A percentile compares a stretch with the other conserved stretches of the same genome.
Evolutionary conservation across 2,113 vertebrate species (phyloP).

Genomic region (Psittacara wagleri): DNA sequence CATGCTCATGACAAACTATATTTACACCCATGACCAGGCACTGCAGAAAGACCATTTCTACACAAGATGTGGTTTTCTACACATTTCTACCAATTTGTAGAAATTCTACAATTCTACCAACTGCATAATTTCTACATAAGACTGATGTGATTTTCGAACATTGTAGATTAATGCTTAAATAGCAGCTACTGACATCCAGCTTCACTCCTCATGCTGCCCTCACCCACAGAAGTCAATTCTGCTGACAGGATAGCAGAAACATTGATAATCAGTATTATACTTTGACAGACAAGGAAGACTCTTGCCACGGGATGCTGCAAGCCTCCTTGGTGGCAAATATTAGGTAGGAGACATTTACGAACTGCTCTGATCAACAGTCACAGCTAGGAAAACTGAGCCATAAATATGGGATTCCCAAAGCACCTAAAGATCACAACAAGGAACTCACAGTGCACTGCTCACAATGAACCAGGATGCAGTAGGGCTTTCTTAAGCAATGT

Average conservation of each 20-base stretch:
- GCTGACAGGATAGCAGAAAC: background rate
- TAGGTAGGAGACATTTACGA: constrained; percentile 38
- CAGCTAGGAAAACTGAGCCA: background rate
- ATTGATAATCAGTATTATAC: background rate
- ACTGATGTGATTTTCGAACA: background rate
- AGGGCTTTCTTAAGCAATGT: rapidly evolving
- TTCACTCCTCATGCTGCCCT: background rate
- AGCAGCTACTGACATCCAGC: background rate
- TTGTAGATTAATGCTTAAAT: background rate
- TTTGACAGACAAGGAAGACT: background rate
- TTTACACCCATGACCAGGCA: background rate
- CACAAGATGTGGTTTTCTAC: background rate
- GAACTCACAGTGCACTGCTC: background rate
- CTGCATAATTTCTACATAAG: background rate
- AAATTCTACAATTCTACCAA: background rate
- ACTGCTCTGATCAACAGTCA: constrained; percentile 23
- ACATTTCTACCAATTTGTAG: background rate
- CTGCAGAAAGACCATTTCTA: background rate
- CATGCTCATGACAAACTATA: background rate
- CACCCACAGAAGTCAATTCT: background rate
- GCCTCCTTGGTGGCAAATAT: background rate
- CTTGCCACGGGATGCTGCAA: background rate
- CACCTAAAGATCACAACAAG: background rate
- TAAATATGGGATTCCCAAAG: constrained; percentile 20
- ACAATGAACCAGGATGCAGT: background rate